Evolutionary conservation across 1,140 invertebrate species (phyloP).

Genomic region (Pachyrhynchus sulphureomaculatus): DNA sequence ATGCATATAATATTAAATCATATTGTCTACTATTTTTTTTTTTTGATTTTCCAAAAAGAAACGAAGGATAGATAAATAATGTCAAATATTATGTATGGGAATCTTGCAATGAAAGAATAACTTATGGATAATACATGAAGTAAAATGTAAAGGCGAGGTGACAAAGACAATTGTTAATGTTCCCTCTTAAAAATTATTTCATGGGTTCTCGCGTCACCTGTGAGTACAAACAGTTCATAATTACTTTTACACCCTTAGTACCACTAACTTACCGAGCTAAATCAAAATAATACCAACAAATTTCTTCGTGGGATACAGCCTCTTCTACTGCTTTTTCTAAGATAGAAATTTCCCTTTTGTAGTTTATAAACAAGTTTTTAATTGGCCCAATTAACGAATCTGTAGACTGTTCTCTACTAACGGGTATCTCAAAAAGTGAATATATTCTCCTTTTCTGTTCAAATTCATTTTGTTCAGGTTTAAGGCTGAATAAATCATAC

Average conservation of each 20-base stretch:
- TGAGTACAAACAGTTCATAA: background rate
- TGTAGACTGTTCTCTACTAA: slow-evolving; percentile 41
- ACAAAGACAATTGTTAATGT: no score
- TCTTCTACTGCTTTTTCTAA: slow-evolving; percentile 39
- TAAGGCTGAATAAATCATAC: slow-evolving; percentile 42
- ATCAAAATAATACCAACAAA: slow-evolving; percentile 57
- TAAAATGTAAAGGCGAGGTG: no score
- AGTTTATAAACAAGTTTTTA: slow-evolving; percentile 41
- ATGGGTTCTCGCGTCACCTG: background rate
- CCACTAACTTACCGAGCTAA: slow-evolving; percentile 44
- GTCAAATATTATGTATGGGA: no score
- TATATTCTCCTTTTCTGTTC: slow-evolving; percentile 43
- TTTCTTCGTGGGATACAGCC: slow-evolving; percentile 38
- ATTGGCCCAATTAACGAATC: slow-evolving; percentile 46
- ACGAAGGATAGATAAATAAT: no score
- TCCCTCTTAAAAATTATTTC: background rate
- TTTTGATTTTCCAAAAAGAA: no score
- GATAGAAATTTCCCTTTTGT: slow-evolving; percentile 42
- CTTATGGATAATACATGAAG: no score
- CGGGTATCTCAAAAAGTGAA: slow-evolving; percentile 40
- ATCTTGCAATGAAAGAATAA: no score
- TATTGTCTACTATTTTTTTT: no score
- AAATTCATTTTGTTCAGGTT: slow-evolving; percentile 29
- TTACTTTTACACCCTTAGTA: background rate
- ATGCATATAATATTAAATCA: no score